These are phyloP conservation scores for Ochlodes sylvanus DNA, from an alignment of 2,888 invertebrate genomes.

Conservation along the genomic window DNA sequence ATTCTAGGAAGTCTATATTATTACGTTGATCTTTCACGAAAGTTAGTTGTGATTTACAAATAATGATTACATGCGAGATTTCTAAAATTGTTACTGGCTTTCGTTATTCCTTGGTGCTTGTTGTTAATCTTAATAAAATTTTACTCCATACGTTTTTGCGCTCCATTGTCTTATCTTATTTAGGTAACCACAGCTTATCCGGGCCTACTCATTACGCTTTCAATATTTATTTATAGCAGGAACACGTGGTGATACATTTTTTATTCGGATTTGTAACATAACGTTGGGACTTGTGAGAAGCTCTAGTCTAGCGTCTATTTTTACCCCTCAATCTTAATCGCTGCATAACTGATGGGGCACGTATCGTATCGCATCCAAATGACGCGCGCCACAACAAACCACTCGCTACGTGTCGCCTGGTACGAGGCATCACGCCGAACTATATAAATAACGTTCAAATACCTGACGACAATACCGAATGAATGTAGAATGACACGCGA, in stretches of 20 bases:
- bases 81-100: slow-evolving; percentile 13
- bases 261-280: slow-evolving; percentile 52
- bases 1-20: slow-evolving; percentile 9
- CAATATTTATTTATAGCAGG: not conserved
- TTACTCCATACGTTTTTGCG: not conserved
- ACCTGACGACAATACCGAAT: slow-evolving; percentile 21
- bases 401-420: slow-evolving; percentile 15
- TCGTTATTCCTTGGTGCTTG: slow-evolving; percentile 11
- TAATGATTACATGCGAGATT: slow-evolving; percentile 25
- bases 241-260: slow-evolving; percentile 49
- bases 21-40: slow-evolving; percentile 28
- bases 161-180: no score
- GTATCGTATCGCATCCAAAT: slow-evolving; percentile 61
- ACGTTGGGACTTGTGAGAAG: slow-evolving; percentile 53
- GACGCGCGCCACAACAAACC: slow-evolving; percentile 53
- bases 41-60: slow-evolving; percentile 23
- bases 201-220: no score
- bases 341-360: slow-evolving; percentile 56
- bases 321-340: slow-evolving; percentile 59
- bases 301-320: slow-evolving; percentile 51
- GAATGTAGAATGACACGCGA: slow-evolving; percentile 22
- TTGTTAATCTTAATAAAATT: not conserved
- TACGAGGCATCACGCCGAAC: slow-evolving; percentile 22
- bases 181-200: no score
- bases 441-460: slow-evolving; percentile 31